phyloP scores from a whole-genome alignment of 2,888 invertebrate species.

The Pyrgus malvae region DNA sequence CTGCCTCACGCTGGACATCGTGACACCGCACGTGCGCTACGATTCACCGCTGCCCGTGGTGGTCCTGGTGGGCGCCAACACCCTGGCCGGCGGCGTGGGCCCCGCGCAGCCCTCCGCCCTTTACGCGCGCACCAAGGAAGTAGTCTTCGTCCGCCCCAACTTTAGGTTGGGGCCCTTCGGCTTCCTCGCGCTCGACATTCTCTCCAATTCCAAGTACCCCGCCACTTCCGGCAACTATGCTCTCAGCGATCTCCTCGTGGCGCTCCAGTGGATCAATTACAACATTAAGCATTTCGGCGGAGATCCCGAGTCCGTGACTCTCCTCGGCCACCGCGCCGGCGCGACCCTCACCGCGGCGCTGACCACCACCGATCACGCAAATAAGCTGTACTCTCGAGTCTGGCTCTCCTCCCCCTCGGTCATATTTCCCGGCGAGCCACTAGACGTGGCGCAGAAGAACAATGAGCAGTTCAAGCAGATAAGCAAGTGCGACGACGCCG shows the following conservation, averaged over 20 bases:
- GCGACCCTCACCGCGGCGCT: slow-evolving; percentile 91
- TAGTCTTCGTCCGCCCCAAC: slow-evolving; percentile 93
- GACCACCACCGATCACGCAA: slow-evolving; percentile 80
- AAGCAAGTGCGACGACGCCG: slow-evolving; percentile 79
- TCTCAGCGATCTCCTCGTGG: slow-evolving; percentile 89
- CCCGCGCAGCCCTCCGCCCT: slow-evolving; percentile 88
- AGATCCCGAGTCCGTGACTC: slow-evolving; percentile 87
- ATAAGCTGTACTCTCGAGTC: slow-evolving; percentile 86
- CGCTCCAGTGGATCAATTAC: slow-evolving; percentile 89
- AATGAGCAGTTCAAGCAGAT: slow-evolving; percentile 83
- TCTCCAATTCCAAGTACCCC: slow-evolving; percentile 87
- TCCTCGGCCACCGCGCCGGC: slow-evolving; percentile 93
- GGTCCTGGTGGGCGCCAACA: slow-evolving; percentile 90
- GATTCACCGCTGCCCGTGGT: slow-evolving; percentile 91
- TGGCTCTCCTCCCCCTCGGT: slow-evolving; percentile 92
- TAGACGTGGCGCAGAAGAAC: slow-evolving; percentile 82
- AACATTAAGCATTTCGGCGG: slow-evolving; percentile 94
- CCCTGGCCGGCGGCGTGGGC: slow-evolving; percentile 89
- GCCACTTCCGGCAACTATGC: slow-evolving; percentile 93
- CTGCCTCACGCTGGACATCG: slow-evolving; percentile 91
- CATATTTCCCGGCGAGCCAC: slow-evolving; percentile 85
- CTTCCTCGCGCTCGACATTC: slow-evolving; percentile 88
- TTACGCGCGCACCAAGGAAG: slow-evolving; percentile 88
- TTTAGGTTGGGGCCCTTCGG: slow-evolving; percentile 91
- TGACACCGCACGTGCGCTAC: slow-evolving; percentile 91